Conservation (phyloP, 2,113 vertebrate genomes). For the Cyprinodon variegatus region DNA sequence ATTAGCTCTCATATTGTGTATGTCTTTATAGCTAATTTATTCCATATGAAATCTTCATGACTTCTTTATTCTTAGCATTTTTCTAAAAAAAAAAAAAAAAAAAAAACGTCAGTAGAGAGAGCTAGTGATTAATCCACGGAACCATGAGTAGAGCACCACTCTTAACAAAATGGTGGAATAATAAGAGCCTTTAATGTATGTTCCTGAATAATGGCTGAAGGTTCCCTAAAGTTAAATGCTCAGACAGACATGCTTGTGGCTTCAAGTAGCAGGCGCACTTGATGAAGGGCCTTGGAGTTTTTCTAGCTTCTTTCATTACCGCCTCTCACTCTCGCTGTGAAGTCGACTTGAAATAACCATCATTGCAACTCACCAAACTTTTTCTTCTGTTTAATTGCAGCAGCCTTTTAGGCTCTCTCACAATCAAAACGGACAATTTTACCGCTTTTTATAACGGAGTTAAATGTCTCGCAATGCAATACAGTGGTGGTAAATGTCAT, state of each 20-base stretch:
- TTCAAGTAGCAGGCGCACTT: conserved; percentile 29
- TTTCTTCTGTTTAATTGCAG: conserved; percentile 61
- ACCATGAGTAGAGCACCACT: conserved; percentile 10
- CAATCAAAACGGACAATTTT: conserved; percentile 54
- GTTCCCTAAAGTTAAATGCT: conserved; percentile 30
- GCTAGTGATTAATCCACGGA: conserved; percentile 18
- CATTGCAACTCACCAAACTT: conserved; percentile 18
- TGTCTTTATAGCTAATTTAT: no score
- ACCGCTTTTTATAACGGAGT: conserved; percentile 60
- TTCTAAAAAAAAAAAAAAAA: no score
- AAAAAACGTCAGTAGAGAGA: background rate
- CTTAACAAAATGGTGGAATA: conserved; percentile 32
- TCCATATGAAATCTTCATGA: no score
- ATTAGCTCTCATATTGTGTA: no score
- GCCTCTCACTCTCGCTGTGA: conserved; percentile 28
- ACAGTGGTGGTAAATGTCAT: conserved; percentile 66
- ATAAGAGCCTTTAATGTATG: conserved; percentile 30
- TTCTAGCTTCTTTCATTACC: conserved; percentile 49
- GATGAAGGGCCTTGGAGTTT: conserved; percentile 43
- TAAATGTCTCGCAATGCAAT: conserved; percentile 54
- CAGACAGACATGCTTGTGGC: conserved; percentile 39
- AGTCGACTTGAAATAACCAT: conserved; percentile 17
- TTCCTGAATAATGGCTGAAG: conserved; percentile 26
- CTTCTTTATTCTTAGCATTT: no score
- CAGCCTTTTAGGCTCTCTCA: conserved; percentile 58